Evolutionary conservation across 2,797 vertebrate genomes (phyloP), one percentile per base, ranked within the genome.

Genomic region (Meriones psammophilus): DNA sequence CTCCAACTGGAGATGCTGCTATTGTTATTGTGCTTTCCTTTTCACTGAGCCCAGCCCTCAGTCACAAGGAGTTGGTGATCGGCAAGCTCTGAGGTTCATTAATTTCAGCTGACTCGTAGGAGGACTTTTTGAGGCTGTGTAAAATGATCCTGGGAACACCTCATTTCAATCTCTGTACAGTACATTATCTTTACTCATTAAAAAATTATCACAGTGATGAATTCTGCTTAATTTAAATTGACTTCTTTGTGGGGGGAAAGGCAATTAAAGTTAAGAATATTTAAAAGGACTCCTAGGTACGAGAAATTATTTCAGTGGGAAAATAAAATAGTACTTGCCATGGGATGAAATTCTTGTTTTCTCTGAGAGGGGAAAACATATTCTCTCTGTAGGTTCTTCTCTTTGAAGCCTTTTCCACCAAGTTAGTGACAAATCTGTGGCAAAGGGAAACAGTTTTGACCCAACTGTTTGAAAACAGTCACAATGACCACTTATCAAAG

Each of bases 141-240:
- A 42, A 96, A 97, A 97, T 97, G 97, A 97, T 97, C 97, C 95
- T 93, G 92, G 97, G 97, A 97, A 88, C 94, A 96, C 94, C 94
- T 97, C 94, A 96, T 97, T 97, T 96, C 94, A 96, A 96, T 97
- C 95, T 94, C 96, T 96, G 94, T 94, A 88, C 84, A 97, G 97
- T 96, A 97, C 95, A 98, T 97, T 97, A 97, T 98, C 97, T 97
- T 96, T 97, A 96, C 95, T 97, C 96, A 97, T 97, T 97, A 97
- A 98, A 97, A 97, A 98, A 98, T 97, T 97, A 97, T 96, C 97
- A 96, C 96, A 97, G 94, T 97, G 97, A 97, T 98, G 96, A 97
- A 97, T 97, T 98, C 96, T 96, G 94, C 95, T 97, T 97, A 97
- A 98, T 97, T 97, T 97, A 97, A 97, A 98, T 97, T 95, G 97